phyloP scores from a whole-genome alignment of 2,888 invertebrate species.

The Cyclophora albipunctata region DNA sequence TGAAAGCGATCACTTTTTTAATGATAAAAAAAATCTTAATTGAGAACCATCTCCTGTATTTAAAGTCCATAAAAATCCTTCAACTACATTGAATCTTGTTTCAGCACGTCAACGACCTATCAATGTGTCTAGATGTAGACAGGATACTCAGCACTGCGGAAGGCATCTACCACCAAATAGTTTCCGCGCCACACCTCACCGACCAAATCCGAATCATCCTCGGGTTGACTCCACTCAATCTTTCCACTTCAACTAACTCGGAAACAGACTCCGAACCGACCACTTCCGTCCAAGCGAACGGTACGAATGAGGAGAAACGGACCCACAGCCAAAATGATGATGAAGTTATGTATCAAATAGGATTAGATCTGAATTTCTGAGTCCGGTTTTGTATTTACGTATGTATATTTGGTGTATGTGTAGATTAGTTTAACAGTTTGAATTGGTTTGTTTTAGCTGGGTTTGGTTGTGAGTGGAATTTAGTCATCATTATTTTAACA shows the following conservation, averaged over 20 bases:
- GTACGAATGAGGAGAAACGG: constrained; percentile 25
- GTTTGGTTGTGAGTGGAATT: no score
- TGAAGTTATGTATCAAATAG: constrained; percentile 76
- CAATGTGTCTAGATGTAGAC: constrained; percentile 88
- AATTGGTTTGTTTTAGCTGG: no score
- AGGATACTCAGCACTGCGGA: constrained; percentile 90
- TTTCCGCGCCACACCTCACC: constrained; percentile 80
- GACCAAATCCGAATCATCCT: constrained; percentile 83
- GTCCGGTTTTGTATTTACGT: constrained; percentile 26
- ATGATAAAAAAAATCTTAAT: no score
- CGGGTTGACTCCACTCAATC: constrained; percentile 73
- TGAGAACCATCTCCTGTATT: no score
- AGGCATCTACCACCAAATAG: constrained; percentile 92
- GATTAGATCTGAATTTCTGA: constrained; percentile 74
- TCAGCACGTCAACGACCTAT: constrained; percentile 96
- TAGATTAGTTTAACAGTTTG: neutral
- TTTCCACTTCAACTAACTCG: constrained; percentile 44
- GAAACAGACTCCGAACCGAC: constrained; percentile 26
- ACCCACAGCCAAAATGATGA: constrained; percentile 54
- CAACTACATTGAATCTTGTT: constrained; percentile 28
- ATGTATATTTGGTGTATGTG: constrained; percentile 8
- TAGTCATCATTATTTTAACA: no score
- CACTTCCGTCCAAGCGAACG: constrained; percentile 26
- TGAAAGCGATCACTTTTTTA: no score
- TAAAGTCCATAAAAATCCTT: no score